Evolutionary conservation across 2,797 vertebrate genomes (phyloP).

Genomic region (Falco rusticolus): DNA sequence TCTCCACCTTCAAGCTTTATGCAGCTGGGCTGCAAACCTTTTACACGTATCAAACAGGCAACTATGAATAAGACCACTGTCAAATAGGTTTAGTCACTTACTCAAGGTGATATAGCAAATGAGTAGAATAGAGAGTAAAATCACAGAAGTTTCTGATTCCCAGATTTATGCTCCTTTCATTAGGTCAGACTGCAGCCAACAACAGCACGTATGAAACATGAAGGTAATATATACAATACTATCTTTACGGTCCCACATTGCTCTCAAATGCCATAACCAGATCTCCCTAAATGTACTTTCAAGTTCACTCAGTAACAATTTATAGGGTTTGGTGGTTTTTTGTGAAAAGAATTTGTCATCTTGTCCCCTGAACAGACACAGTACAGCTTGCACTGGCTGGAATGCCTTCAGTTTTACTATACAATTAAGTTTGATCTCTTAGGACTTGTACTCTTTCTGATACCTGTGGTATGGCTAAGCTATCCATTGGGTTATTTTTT

Average conservation of each 20-base stretch:
- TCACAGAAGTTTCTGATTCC: not conserved
- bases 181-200: not conserved
- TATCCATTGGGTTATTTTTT: slow-evolving; percentile 60
- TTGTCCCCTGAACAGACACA: not conserved
- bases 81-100: not conserved
- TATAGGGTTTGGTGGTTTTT: slow-evolving; percentile 25
- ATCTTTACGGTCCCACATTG: slow-evolving; percentile 9
- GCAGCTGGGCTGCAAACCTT: not conserved
- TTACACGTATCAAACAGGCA: not conserved
- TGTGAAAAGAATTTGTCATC: not conserved
- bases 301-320: slow-evolving; percentile 53
- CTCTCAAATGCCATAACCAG: slow-evolving; percentile 40
- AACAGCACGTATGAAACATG: slow-evolving; percentile 45
- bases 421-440: slow-evolving; percentile 54
- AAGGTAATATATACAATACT: slow-evolving; percentile 40
- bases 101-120: not conserved
- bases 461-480: slow-evolving; percentile 56
- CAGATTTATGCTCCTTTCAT: not conserved
- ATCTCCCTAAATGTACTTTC: not conserved
- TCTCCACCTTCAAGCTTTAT: not conserved
- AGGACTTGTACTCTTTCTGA: slow-evolving; percentile 52
- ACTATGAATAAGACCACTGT: not conserved
- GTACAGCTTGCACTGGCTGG: not conserved
- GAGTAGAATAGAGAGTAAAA: not conserved
- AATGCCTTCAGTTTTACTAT: slow-evolving; percentile 61